Base-by-base conservation (phyloP, 23 tunicate species). In the Corella eumyota region DNA sequence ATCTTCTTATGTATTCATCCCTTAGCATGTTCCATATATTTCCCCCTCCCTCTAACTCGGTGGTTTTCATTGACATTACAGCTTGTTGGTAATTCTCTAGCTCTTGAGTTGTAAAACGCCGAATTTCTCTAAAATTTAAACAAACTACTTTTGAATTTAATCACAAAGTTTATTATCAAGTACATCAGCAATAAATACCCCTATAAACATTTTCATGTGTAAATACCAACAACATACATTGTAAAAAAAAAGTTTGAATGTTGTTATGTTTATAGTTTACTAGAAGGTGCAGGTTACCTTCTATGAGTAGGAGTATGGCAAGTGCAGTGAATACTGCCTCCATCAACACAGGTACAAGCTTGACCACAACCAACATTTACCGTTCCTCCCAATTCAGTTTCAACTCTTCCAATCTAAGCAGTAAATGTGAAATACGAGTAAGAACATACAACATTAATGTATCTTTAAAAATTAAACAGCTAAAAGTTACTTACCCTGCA, bases 1-100 rank as follows among this genome's bases (percentile, higher is more conserved):
- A 47, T 26, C 67, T 52, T 11, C 26, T 32, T 31, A 76, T 62
- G 55, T 84, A 84, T 64, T 75, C 82, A 51, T 84, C 94, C 32
- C 94, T 44, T 58, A 84, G 26, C 13, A 38, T 34, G 36, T 84
- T 73, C 94, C 94, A 84, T 3, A 60, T 44, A 56, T 69, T 84
- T 63, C 54, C 71, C 26, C 78, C 76, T 31, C 74, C 29, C 30
- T 44, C 61, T n/a, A 33, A 2, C 32, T 64, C 69, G 20, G 68
- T 69, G 48, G 34, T 62, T 49, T 84, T 84, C 22, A 84, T 30
- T 24, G 45, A 26, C 5, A 78, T 74, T 20, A 84, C 71, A 24
- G 94, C 94, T 31, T 45, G 32, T 0, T 84, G 94, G 50, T 45
- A 84, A 13, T 51, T 27, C 34, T 45, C 23, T 30, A 73, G 6